These are phyloP conservation scores for Chitala chitala DNA, from an alignment of 2,113 vertebrate species.

Conservation along the genomic window DNA sequence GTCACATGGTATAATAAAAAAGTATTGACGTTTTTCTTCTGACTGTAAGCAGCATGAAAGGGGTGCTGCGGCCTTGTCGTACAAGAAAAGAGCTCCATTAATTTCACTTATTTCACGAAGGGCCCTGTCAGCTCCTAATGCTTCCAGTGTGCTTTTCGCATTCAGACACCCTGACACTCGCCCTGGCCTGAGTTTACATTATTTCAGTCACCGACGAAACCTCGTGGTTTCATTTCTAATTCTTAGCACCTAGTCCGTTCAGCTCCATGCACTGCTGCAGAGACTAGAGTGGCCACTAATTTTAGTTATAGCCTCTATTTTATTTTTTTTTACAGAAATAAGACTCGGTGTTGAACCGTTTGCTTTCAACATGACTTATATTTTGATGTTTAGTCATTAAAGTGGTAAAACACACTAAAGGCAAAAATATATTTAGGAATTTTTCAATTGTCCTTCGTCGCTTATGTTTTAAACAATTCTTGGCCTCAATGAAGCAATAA, in stretches of 20 bases:
- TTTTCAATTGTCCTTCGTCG: no score
- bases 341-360: neutral
- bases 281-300: slow-evolving; percentile 31
- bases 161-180: slow-evolving; percentile 70
- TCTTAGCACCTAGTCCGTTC: slow-evolving; percentile 39
- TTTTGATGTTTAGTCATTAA: neutral
- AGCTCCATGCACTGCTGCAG: slow-evolving; percentile 12
- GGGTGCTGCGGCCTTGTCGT: slow-evolving; percentile 78
- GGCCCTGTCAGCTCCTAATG: slow-evolving; percentile 78
- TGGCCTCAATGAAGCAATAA: no score
- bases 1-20: slow-evolving; percentile 86
- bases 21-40: slow-evolving; percentile 87
- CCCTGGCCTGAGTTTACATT: slow-evolving; percentile 67
- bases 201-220: slow-evolving; percentile 61
- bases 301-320: neutral
- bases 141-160: slow-evolving; percentile 75
- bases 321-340: neutral
- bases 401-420: neutral
- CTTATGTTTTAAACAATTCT: no score
- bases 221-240: slow-evolving; percentile 55
- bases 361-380: no score
- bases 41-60: slow-evolving; percentile 82
- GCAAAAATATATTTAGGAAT: neutral
- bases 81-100: slow-evolving; percentile 83
- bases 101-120: slow-evolving; percentile 86